Percentiles rank a stretch among this genome's conserved stretches.
Conservation (phyloP, 2,797 vertebrate species). For the Mionectes olivaceus region DNA sequence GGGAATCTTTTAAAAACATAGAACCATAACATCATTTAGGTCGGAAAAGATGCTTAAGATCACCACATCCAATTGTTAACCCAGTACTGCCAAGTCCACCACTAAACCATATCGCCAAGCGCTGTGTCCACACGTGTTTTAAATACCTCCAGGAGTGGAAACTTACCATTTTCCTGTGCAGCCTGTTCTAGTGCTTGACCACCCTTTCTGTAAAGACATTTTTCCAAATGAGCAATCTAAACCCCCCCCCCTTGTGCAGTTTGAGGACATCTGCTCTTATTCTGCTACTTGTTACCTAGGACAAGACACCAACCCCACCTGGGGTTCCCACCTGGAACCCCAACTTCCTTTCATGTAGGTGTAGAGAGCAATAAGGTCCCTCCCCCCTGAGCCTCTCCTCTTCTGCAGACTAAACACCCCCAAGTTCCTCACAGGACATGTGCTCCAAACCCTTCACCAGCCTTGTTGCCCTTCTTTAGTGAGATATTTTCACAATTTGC, state of each 20-base stretch:
- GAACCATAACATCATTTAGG: neutral
- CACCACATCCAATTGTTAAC: neutral
- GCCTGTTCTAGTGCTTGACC: neutral
- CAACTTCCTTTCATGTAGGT: neutral
- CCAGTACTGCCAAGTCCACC: neutral
- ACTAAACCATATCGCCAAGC: neutral
- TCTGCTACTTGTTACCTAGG: neutral
- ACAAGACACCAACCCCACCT: fast-evolving
- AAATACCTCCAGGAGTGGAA: neutral
- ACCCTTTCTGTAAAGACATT: neutral
- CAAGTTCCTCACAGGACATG: neutral
- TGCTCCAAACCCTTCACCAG: neutral
- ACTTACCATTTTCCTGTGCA: neutral
- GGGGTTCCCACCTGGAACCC: too few species aligned
- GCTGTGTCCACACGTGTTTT: neutral
- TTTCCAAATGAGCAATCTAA: neutral
- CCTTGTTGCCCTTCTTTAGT: fast-evolving
- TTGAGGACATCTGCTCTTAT: neutral
- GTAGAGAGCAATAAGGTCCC: neutral
- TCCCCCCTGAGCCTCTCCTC: neutral
- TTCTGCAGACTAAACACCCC: neutral
- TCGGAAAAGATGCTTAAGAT: neutral
- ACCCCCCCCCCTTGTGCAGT: neutral
- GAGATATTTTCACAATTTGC: neutral
- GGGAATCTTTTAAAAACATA: neutral